phyloP scores from a whole-genome alignment of 2,888 invertebrate genomes.

The Branchipolynoe longqiensis region DNA sequence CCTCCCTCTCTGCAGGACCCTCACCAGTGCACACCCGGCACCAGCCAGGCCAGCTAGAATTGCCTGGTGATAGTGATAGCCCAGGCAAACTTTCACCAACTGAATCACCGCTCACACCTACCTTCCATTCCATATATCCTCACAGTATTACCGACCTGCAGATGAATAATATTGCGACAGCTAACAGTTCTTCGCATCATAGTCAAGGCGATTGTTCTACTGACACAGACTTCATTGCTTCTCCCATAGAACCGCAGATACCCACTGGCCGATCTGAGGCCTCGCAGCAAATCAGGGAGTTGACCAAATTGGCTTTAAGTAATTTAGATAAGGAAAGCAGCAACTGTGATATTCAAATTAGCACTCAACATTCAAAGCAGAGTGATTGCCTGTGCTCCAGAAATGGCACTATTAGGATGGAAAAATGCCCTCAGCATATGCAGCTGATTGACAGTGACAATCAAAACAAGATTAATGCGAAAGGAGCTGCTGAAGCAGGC shows the following conservation, averaged over 20 bases:
- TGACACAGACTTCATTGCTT: background rate
- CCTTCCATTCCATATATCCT: background rate
- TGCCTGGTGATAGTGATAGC: background rate
- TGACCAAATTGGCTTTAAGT: background rate
- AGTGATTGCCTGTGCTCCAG: background rate
- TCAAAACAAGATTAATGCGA: too few relatives aligned
- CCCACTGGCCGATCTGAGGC: background rate
- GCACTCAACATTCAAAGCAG: background rate
- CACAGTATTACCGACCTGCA: background rate
- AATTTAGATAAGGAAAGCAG: conserved; percentile 2
- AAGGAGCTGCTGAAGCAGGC: too few relatives aligned
- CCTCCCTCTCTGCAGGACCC: background rate
- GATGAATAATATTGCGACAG: too few relatives aligned
- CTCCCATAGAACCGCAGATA: background rate
- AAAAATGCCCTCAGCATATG: background rate
- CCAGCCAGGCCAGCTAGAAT: background rate
- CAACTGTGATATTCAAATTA: background rate
- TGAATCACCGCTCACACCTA: background rate
- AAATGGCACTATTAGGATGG: background rate
- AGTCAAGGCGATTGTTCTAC: too few relatives aligned
- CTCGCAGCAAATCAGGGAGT: too few relatives aligned
- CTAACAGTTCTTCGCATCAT: too few relatives aligned
- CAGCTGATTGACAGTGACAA: background rate
- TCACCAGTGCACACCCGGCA: conserved; percentile 40
- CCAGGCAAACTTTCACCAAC: too few relatives aligned